Evolutionary conservation across 2,113 vertebrate genomes (phyloP), one percentile per base, ranked within the genome.

Genomic region (Tachysurus vachellii): DNA sequence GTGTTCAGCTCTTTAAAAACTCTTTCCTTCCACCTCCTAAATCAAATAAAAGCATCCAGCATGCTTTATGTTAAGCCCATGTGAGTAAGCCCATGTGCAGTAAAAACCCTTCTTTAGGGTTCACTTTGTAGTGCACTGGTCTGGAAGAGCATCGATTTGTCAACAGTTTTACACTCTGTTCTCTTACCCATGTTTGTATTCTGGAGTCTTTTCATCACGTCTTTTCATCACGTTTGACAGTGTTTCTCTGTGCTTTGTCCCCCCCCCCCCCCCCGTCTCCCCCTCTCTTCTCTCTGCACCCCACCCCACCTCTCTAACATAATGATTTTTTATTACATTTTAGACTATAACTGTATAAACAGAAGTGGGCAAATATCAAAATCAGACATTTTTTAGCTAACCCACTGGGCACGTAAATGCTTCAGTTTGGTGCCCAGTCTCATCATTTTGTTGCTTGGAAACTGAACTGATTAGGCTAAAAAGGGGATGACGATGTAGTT

Each of bases 141-240:
- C 62, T 87, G 80, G 80, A 85, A 90, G 71, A 83, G 54, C 85
- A 86, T 84, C 54, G 56, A 73, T 80, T 61, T 76, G 86, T 87
- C 80, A 85, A 54, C 62, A 79, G 85, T 13, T 87, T 85, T 85
- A 80, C 81, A 76, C 77, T 85, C 70, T 73, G 47, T 14, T 64
- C 31, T 87, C 79, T 79, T 80, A 73, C 71, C 53, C 81, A 44
- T 88, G 36, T 68, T 83, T 86, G 85, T 83, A 83, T 86, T 77
- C 86, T 80, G 31, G 16, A 64, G 76, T 36, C 47, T 68, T 86
- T 83, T 79, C 44, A 64, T 87, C 70, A 62, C 1, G 14, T 31
- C 56, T n/a, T n/a, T n/a, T n/a, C n/a, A 4, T 68, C 53, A n/a
- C 47, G 54, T 26, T 42, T 81, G 31, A 23, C 28, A 12, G n/a